phyloP scores from a whole-genome alignment of 2,888 invertebrate species.

The Fabriciana adippe region DNA sequence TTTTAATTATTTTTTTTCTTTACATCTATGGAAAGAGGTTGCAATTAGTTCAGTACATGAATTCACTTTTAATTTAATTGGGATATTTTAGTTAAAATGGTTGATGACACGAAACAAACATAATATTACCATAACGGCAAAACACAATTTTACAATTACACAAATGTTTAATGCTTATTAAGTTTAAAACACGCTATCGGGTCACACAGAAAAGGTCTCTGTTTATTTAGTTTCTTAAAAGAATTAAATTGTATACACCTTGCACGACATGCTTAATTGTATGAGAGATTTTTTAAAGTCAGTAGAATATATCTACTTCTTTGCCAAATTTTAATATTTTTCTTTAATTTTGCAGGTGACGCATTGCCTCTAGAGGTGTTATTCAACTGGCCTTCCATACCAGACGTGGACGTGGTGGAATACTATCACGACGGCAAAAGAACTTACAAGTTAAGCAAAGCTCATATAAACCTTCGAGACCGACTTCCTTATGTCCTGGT shows the following conservation, averaged over 20 bases:
- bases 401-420: slow-evolving; percentile 58
- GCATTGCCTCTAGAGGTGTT: slow-evolving; percentile 61
- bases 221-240: slow-evolving; percentile 2
- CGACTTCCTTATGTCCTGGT: slow-evolving; percentile 44
- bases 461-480: slow-evolving; percentile 49
- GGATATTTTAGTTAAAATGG: neutral
- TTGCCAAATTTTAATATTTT: neutral
- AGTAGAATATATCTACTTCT: neutral
- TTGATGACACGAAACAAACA: no score
- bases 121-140: no score
- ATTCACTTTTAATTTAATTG: neutral
- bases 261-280: neutral
- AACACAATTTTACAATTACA: slow-evolving; percentile 7
- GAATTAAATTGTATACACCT: slow-evolving; percentile 1
- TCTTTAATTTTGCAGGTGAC: slow-evolving; percentile 57
- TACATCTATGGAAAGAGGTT: no score
- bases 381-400: slow-evolving; percentile 50
- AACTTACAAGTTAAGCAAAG: slow-evolving; percentile 50
- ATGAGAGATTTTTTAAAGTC: neutral
- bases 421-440: slow-evolving; percentile 45
- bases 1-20: no score
- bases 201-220: neutral
- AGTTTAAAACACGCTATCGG: neutral
- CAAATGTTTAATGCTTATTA: neutral
- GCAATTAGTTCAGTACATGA: no score